These are phyloP conservation scores for Catalaphyllia jardinei DNA, from an alignment of 64 coral and sea anemone genomes.

Conservation along the genomic window DNA sequence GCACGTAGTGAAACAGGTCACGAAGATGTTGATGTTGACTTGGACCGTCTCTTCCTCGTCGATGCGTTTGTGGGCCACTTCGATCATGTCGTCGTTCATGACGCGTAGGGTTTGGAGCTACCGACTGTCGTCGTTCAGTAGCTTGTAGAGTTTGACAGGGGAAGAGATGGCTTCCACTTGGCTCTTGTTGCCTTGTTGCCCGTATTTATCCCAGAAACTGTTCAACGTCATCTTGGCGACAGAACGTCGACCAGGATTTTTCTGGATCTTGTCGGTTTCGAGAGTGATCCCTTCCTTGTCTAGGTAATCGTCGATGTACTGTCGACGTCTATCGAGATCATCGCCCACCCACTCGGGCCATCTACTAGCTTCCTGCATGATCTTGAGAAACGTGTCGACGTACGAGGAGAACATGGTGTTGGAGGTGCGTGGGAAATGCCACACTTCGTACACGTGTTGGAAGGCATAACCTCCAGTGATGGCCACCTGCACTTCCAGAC, in stretches of 20 bases:
- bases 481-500: constrained; percentile 8
- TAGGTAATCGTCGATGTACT: constrained; percentile 25
- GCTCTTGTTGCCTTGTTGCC: not conserved
- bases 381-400: not conserved
- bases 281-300: not conserved
- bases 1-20: constrained; percentile 42
- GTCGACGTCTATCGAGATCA: not conserved
- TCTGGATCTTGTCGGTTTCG: constrained; percentile 12
- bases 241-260: constrained; percentile 33
- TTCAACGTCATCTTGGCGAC: constrained; percentile 43
- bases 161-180: not conserved
- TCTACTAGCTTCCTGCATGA: constrained; percentile 30
- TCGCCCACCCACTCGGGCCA: constrained; percentile 15
- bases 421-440: constrained; percentile 2
- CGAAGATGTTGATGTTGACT: constrained; percentile 29
- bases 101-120: not conserved
- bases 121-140: not conserved
- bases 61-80: not conserved
- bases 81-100: too few species aligned
- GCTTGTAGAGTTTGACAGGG: too few species aligned
- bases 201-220: constrained; percentile 33
- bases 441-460: constrained; percentile 17
- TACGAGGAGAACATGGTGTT: constrained; percentile 1
- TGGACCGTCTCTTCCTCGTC: too few species aligned
- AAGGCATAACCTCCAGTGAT: constrained; percentile 21